Evolutionary conservation across 2,888 invertebrate species (phyloP).

Genomic region (Aphidoletes aphidimyza): DNA sequence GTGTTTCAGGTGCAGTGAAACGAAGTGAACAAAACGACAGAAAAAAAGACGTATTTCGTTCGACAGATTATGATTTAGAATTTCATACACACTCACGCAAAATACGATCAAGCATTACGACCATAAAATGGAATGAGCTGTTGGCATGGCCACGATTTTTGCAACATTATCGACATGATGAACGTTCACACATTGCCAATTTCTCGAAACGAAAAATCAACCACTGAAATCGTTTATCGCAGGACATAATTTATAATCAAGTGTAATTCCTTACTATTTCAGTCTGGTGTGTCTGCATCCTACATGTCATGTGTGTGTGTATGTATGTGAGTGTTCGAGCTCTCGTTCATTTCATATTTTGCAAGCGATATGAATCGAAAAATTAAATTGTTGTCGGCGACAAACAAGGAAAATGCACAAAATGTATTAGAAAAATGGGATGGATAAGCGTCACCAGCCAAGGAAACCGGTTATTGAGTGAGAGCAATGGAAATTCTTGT

Average conservation of each 20-base stretch:
- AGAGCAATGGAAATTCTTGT: neutral
- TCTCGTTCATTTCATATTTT: neutral
- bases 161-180: conserved; percentile 34
- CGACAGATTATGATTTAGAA: conserved; percentile 52
- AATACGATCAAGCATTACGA: neutral
- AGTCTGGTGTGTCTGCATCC: neutral
- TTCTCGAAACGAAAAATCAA: conserved; percentile 3
- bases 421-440: conserved; percentile 21
- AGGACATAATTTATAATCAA: conserved; percentile 51
- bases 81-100: conserved; percentile 5
- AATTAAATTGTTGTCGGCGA: conserved; percentile 50
- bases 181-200: conserved; percentile 43
- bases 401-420: conserved; percentile 40
- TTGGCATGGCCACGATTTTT: neutral
- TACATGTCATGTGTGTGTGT: no score
- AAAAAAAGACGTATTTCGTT: conserved; percentile 28
- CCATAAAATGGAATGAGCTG: neutral
- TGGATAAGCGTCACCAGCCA: conserved; percentile 1
- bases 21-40: neutral
- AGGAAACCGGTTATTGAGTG: conserved; percentile 19
- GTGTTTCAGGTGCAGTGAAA: neutral
- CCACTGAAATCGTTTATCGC: conserved; percentile 36
- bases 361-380: conserved; percentile 51
- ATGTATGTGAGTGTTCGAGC: no score
- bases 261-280: conserved; percentile 39